These are phyloP conservation scores for Drosophila tanythrix DNA, from an alignment of 2,888 invertebrate genomes.

Conservation along the genomic window DNA sequence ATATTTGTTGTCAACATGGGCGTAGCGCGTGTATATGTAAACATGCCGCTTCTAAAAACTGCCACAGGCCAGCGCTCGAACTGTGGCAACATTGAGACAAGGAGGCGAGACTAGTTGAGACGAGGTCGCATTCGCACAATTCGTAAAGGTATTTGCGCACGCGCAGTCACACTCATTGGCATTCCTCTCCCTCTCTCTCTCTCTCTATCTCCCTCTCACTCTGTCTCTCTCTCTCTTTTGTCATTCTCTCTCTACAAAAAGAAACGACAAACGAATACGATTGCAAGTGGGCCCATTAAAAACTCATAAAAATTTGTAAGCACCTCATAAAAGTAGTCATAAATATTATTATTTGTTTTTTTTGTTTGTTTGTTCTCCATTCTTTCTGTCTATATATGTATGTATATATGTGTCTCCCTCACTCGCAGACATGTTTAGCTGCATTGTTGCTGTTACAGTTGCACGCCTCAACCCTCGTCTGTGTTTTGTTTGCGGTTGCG, in stretches of 20 bases:
- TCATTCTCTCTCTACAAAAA: slow-evolving; percentile 22
- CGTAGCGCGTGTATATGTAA: slow-evolving; percentile 75
- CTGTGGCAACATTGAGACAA: slow-evolving; percentile 32
- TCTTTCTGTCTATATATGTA: slow-evolving; percentile 3
- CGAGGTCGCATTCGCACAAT: slow-evolving; percentile 41
- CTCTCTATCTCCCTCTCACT: slow-evolving; percentile 12
- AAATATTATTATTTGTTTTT: slow-evolving; percentile 82
- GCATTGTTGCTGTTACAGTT: slow-evolving; percentile 49
- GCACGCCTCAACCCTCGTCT: slow-evolving; percentile 68
- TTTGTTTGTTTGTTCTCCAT: slow-evolving; percentile 24
- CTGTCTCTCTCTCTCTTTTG: neutral
- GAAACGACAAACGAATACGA: slow-evolving; percentile 52
- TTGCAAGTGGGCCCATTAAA: slow-evolving; percentile 83
- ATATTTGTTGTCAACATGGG: slow-evolving; percentile 82
- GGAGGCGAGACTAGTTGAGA: slow-evolving; percentile 6
- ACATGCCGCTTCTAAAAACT: slow-evolving; percentile 59
- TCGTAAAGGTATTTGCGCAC: slow-evolving; percentile 80
- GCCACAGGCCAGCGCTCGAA: slow-evolving; percentile 24
- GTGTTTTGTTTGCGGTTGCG: slow-evolving; percentile 57
- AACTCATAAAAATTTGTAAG: slow-evolving; percentile 85
- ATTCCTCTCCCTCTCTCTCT: slow-evolving; percentile 11
- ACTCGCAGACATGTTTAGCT: neutral
- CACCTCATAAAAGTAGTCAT: slow-evolving; percentile 85
- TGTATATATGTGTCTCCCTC: neutral
- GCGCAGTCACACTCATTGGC: slow-evolving; percentile 75